Percentiles rank a stretch among this genome's conserved stretches.
Conservation (phyloP, 2,113 vertebrate genomes). For the Galbula dea region DNA sequence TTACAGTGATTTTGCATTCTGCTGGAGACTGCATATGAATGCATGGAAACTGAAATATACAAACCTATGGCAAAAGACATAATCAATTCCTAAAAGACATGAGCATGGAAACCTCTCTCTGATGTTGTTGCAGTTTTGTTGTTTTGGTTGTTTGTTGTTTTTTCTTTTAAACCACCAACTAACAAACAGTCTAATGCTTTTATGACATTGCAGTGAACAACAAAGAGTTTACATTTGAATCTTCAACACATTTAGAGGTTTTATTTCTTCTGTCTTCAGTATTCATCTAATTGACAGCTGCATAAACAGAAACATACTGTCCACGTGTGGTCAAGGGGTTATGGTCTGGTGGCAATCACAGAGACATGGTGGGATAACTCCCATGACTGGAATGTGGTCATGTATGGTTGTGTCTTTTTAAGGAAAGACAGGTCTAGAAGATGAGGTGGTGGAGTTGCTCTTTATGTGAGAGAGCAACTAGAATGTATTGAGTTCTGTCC, state of each 20-base stretch:
- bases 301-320: neutral
- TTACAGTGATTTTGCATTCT: neutral
- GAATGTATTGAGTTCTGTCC: too few species aligned
- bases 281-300: neutral
- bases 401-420: too few species aligned
- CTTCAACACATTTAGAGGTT: neutral
- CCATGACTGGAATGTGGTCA: too few species aligned
- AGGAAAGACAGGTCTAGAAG: too few species aligned
- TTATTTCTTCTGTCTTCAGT: neutral
- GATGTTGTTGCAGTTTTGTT: neutral
- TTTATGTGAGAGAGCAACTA: too few species aligned
- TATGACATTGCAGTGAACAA: neutral
- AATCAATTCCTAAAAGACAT: neutral
- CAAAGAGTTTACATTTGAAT: neutral
- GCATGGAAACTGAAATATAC: neutral
- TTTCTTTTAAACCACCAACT: neutral
- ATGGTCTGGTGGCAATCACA: too few species aligned
- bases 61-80: neutral
- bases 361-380: too few species aligned
- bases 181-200: neutral
- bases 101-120: neutral
- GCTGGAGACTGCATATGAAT: neutral
- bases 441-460: too few species aligned
- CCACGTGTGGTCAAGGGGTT: too few species aligned
- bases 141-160: neutral